Conservation (phyloP, 2,797 vertebrate genomes). For the Nannoperca australis region DNA sequence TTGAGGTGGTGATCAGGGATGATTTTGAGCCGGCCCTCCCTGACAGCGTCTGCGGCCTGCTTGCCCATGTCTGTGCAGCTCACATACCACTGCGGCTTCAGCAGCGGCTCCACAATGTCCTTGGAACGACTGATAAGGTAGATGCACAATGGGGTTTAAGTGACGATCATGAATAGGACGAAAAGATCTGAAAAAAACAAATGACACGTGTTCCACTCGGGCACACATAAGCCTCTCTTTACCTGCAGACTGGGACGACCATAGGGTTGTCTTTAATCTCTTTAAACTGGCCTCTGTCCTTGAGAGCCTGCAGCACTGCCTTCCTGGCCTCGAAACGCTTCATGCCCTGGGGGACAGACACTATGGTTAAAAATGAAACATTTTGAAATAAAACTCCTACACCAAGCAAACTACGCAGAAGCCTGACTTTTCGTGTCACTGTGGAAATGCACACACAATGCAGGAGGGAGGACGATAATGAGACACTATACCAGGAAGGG, state of each 20-base stretch:
- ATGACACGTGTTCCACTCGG: not conserved
- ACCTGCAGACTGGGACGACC: conserved; percentile 97
- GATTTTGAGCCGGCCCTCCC: conserved; percentile 89
- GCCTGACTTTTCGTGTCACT: conserved; percentile 47
- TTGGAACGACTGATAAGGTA: conserved; percentile 89
- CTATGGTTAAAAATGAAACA: conserved; percentile 19
- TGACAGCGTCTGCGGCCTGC: conserved; percentile 88
- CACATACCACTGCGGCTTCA: conserved; percentile 96
- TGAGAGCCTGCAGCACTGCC: conserved; percentile 88
- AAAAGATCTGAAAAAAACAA: conserved; percentile 20
- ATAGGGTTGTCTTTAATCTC: conserved; percentile 94
- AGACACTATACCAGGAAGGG: conserved; percentile 90
- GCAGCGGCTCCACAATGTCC: conserved; percentile 93
- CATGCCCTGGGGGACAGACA: conserved; percentile 85
- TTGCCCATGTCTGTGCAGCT: conserved; percentile 90
- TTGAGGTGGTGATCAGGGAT: conserved; percentile 91
- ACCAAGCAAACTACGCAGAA: conserved; percentile 16
- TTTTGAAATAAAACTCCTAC: conserved; percentile 12
- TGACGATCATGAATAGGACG: not conserved
- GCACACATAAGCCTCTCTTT: conserved; percentile 35
- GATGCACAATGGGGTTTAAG: conserved; percentile 1
- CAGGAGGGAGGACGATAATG: conserved; percentile 54
- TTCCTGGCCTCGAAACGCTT: conserved; percentile 92
- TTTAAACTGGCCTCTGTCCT: conserved; percentile 89
- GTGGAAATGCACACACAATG: conserved; percentile 39